phyloP scores from a whole-genome alignment of 2,113 vertebrate species.

The Laterallus jamaicensis region DNA sequence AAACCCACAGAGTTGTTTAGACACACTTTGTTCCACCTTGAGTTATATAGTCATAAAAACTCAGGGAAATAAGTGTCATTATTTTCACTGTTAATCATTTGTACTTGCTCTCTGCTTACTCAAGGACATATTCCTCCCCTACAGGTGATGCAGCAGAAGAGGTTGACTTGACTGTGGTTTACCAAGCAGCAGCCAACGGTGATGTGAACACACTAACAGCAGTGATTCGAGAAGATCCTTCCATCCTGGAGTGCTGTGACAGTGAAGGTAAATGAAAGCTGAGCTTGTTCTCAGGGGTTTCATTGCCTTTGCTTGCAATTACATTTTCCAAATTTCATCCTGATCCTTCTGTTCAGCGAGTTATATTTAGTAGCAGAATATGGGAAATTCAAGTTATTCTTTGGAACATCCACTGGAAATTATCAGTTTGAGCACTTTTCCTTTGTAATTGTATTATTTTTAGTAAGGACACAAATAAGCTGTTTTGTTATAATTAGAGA shows the following conservation, averaged over 20 bases:
- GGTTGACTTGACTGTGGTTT: conserved; percentile 82
- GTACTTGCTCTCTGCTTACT: not conserved
- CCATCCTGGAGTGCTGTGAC: conserved; percentile 88
- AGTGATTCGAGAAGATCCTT: conserved; percentile 87
- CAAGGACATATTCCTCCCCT: not conserved
- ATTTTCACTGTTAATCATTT: conserved; percentile 1
- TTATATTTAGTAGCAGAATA: not conserved
- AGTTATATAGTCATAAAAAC: not conserved
- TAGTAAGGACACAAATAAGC: not conserved
- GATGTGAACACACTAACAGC: conserved; percentile 86
- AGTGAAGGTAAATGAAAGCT: conserved; percentile 78
- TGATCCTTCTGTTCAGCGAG: not conserved
- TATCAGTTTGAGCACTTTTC: not conserved
- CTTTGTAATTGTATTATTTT: not conserved
- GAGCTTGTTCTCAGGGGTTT: not conserved
- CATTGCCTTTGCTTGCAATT: not conserved
- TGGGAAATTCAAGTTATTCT: not conserved
- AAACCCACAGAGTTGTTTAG: not conserved
- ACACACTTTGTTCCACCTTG: not conserved
- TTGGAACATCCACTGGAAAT: not conserved
- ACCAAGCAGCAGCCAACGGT: conserved; percentile 85
- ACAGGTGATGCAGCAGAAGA: conserved; percentile 85
- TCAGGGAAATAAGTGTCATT: not conserved
- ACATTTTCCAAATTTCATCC: not conserved
- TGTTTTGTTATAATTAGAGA: not conserved